Base-by-base conservation (phyloP, 2,113 vertebrate genomes). In the Indicator indicator region DNA sequence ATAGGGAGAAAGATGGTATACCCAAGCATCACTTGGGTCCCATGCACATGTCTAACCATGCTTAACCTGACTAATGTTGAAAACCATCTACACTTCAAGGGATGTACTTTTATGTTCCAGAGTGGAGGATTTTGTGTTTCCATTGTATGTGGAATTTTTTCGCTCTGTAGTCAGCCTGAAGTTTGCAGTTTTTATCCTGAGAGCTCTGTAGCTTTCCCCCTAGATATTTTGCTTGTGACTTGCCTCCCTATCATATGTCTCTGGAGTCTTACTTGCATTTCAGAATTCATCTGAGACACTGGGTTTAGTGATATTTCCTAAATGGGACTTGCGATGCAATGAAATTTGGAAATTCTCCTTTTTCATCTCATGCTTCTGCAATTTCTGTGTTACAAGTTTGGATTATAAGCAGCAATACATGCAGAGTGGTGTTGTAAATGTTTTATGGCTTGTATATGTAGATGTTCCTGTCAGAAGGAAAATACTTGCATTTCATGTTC, bases 31-130 rank as follows among this genome's bases (percentile, higher is more conserved):
- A 4, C 4, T 60, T 3, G 2, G 21, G 5, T 88, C 90, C 38
- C 1, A 0, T 58, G 38, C 0, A 0, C 4, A 9, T 0, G 2
- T 71, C 86, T 75, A 83, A 30, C 44, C 9, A 4, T 44, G 23
- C 24, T 50, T 76, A 55, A 40, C 27, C 15, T 78, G 33, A 75
- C 11, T 56, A 5, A 46, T n/a, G 20, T 81, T 83, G 38, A 72
- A 81, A 74, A 59, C 10, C 6, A 40, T 38, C 1, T 63, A 28
- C n/a, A 14, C 18, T 56, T 89, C 27, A 59, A 70, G 16, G 82
- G 20, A 24, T 26, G 5, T 9, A 3, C 30, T 11, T 30, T 10
- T 28, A 11, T 40, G 42, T 27, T 2, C 16, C 33, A n/a, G 7
- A 56, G 2, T 44, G 27, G 46, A 17, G 10, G 28, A 32, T 12